Evolutionary conservation across 2,113 vertebrate species (phyloP).

Genomic region (Chaetorhynchus papuensis): DNA sequence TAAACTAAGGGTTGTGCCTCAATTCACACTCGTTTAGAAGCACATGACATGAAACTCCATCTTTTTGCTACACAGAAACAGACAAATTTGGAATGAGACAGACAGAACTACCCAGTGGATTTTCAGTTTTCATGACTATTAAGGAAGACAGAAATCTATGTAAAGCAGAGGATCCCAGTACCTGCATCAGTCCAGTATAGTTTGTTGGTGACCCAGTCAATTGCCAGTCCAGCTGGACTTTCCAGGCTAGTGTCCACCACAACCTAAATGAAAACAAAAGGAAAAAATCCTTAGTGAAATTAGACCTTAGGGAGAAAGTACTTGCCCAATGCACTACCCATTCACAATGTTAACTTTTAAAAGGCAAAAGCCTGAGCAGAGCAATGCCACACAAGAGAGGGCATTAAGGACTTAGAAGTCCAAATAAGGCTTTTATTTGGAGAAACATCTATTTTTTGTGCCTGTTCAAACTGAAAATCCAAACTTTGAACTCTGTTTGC

Average conservation of each 20-base stretch:
- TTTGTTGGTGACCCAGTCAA: constrained; percentile 96
- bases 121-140: background rate
- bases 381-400: background rate
- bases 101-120: background rate
- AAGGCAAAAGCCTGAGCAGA: background rate
- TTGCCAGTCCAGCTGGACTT: constrained; percentile 95
- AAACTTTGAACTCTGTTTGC: background rate
- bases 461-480: background rate
- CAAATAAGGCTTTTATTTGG: background rate
- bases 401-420: background rate
- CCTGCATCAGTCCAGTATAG: constrained; percentile 99
- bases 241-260: constrained; percentile 95
- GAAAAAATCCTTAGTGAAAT: background rate
- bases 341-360: background rate
- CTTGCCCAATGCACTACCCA: background rate
- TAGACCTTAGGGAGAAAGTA: background rate
- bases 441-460: background rate
- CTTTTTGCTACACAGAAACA: background rate
- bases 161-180: constrained; percentile 50
- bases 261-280: constrained; percentile 76
- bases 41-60: background rate
- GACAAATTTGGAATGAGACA: background rate
- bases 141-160: background rate
- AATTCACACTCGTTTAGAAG: background rate
- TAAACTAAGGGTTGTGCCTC: background rate